Base-by-base conservation (phyloP, 1,140 invertebrate genomes). In the Marisa cornuarietis region DNA sequence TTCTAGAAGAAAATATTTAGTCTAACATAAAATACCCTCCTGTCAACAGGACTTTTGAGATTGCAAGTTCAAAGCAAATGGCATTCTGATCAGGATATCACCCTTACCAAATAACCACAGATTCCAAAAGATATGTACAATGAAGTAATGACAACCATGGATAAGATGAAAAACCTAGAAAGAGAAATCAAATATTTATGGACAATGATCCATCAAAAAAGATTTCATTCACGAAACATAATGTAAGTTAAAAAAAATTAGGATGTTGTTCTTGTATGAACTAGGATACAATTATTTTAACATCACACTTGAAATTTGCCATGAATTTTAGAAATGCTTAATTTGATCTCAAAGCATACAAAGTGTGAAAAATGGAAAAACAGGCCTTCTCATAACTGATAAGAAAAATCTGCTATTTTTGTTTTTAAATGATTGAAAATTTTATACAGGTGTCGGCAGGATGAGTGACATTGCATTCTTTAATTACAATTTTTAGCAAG, bases 61-160 rank as follows among this genome's bases (percentile, higher is more conserved):
- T 31, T 31, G 26, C 8, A 51, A 8, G 31, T 24, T 58, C 9
- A 58, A 58, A 11, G 51, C 51, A 11, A 71, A 8, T 51, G 31
- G 10, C 31, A 71, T 71, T 31, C 16, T 24, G 13, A 69, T 69
- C 14, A 71, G 18, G 11, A 71, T 20, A 71, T 26, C 76, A 51
- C 61, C 90, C 90, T 89, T 83, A 92, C 91, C 86, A 92, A 83
- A 85, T 92, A 92, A 18, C 92, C 92, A 81, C 88, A 90, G 51
- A 85, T 85, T 78, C 92, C 92, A 89, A 92, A 92, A 75, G 89
- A 85, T 77, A 92, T 90, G 84, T 92, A 92, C 72, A 92, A 87
- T 6, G 83, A 75, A 58, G 91, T 92, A 7, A 92, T 88, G n/a
- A 88, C 82, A 58, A 87, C 68, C 87, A 92, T 90, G 20, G 91